phyloP scores from a whole-genome alignment of 1,140 invertebrate genomes.

The Antheraea pernyi region DNA sequence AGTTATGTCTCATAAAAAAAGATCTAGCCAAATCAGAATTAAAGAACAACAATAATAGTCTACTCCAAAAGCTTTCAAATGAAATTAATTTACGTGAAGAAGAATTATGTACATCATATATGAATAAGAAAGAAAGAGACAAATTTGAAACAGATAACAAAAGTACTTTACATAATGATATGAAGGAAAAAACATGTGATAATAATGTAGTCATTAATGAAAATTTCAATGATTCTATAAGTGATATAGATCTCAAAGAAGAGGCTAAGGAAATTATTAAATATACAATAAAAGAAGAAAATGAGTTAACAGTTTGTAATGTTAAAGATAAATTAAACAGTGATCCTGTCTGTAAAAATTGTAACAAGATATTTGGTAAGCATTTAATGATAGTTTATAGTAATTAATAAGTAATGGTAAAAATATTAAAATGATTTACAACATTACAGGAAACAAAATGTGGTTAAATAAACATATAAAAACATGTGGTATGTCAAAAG shows the following conservation, averaged over 20 bases:
- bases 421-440: not conserved
- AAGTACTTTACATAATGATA: not conserved
- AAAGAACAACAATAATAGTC: not conserved
- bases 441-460: conserved; percentile 3
- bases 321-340: not conserved
- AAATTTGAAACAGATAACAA: not conserved
- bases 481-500: conserved; percentile 2
- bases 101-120: not conserved
- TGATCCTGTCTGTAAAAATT: conserved; percentile 3
- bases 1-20: not conserved
- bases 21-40: not conserved
- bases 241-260: conserved; percentile 8
- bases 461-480: conserved; percentile 5
- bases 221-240: not conserved
- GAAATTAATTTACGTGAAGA: not conserved
- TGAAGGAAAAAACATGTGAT: not conserved
- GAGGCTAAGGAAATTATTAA: not conserved
- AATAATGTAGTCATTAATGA: not conserved
- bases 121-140: not conserved
- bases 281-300: not conserved
- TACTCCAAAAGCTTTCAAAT: not conserved
- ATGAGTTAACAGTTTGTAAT: not conserved
- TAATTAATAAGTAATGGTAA: not conserved
- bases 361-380: conserved; percentile 10
- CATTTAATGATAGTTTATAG: not conserved